These are phyloP conservation scores for Loriculus beryllinus DNA, from an alignment of 2,797 vertebrate genomes.

Conservation along the genomic window DNA sequence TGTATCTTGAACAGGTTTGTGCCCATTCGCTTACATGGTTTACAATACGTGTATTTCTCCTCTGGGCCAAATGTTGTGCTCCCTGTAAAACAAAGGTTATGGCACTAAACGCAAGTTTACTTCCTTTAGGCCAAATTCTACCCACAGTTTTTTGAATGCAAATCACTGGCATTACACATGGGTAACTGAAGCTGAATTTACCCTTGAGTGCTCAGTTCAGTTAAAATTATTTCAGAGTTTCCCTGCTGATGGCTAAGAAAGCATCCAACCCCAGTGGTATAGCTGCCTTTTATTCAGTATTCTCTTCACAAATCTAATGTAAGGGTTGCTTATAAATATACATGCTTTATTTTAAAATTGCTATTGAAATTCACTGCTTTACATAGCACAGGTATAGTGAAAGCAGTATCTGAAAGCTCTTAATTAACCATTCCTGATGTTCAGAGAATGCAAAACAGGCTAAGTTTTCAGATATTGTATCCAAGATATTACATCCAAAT, in stretches of 20 bases:
- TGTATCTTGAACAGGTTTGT: background rate
- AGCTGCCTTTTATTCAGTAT: conserved; percentile 45
- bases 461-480: background rate
- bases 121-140: conserved; percentile 44
- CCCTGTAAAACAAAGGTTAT: conserved; percentile 55
- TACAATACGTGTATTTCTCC: conserved; percentile 21
- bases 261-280: background rate
- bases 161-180: conserved; percentile 41
- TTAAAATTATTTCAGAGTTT: conserved; percentile 60
- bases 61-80: conserved; percentile 5
- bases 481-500: background rate
- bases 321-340: conserved; percentile 58
- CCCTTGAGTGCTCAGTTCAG: conserved; percentile 47
- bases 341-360: conserved; percentile 19
- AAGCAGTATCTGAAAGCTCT: conserved; percentile 3
- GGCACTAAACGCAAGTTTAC: background rate
- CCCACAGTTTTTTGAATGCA: conserved; percentile 43
- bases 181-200: conserved; percentile 53
- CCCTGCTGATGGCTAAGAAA: conserved; percentile 44
- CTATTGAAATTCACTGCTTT: conserved; percentile 16
- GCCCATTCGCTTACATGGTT: conserved; percentile 20
- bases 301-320: conserved; percentile 19
- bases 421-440: conserved; percentile 35
- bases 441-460: background rate
- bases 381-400: background rate